These are phyloP conservation scores for Pseudomyrmex flavicornis DNA, from an alignment of 1,140 invertebrate genomes.

Conservation along the genomic window DNA sequence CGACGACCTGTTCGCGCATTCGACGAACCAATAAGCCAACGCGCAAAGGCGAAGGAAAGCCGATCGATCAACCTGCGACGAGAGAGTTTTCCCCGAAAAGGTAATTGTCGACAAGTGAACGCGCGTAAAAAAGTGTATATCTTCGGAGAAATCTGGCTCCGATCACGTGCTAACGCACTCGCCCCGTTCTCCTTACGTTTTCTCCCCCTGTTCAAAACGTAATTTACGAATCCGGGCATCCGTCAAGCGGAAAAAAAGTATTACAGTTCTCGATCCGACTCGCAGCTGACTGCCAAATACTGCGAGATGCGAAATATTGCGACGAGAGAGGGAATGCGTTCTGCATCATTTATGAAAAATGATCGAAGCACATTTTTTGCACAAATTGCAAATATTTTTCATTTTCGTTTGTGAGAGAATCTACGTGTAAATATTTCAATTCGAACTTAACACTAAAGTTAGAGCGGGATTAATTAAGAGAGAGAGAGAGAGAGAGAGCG, in stretches of 20 bases:
- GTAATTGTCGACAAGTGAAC: slow-evolving; percentile 67
- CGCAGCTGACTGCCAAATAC: slow-evolving; percentile 46
- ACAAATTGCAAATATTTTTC: background rate
- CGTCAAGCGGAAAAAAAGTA: slow-evolving; percentile 66
- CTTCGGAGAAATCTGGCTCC: slow-evolving; percentile 69
- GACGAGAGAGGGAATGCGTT: background rate
- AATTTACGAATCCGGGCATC: slow-evolving; percentile 74
- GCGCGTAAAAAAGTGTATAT: slow-evolving; percentile 59
- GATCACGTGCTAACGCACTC: slow-evolving; percentile 62
- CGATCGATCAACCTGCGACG: slow-evolving; percentile 69
- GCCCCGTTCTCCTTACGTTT: slow-evolving; percentile 8
- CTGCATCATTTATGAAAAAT: slow-evolving; percentile 1
- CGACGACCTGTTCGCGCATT: slow-evolving; percentile 42
- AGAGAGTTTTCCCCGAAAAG: slow-evolving; percentile 17
- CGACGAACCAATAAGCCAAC: slow-evolving; percentile 55
- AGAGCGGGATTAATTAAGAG: background rate
- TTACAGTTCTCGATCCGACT: slow-evolving; percentile 32
- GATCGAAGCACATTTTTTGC: background rate
- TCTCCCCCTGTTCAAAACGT: slow-evolving; percentile 69
- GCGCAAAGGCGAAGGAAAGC: slow-evolving; percentile 29
- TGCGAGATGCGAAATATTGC: slow-evolving; percentile 17
- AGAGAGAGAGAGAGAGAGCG: too few species aligned
- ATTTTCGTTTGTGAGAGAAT: background rate
- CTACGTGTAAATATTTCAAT: slow-evolving; percentile 1
- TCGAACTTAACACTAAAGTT: background rate